Conservation (phyloP, 2,888 invertebrate genomes). For the Drosophila anomelani region DNA sequence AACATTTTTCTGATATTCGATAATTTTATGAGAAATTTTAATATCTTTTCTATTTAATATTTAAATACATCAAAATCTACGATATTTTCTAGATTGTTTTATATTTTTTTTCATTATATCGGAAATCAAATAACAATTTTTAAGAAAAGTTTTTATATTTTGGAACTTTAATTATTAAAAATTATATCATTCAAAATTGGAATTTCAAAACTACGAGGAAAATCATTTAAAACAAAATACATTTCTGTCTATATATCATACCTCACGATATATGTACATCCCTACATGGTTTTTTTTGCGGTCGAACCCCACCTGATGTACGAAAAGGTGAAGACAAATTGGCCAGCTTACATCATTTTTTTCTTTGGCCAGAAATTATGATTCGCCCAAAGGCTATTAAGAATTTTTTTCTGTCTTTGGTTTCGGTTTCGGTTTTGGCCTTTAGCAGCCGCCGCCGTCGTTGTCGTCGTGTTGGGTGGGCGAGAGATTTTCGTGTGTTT, state of each 20-base stretch:
- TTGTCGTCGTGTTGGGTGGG: slow-evolving; percentile 59
- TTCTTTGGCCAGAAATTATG: slow-evolving; percentile 20
- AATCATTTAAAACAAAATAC: neutral
- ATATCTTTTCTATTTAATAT: no score
- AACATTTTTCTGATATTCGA: no score
- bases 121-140: no score
- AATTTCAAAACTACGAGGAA: neutral
- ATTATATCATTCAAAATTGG: neutral
- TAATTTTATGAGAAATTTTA: no score
- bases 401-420: slow-evolving; percentile 46
- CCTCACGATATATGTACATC: neutral
- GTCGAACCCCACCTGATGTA: slow-evolving; percentile 56
- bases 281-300: slow-evolving; percentile 7
- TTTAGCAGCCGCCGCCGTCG: slow-evolving; percentile 7
- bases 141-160: neutral
- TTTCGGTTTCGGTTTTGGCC: slow-evolving; percentile 12
- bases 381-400: slow-evolving; percentile 70
- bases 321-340: slow-evolving; percentile 71
- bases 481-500: slow-evolving; percentile 31
- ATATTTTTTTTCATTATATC: no score
- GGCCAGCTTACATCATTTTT: slow-evolving; percentile 70
- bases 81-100: no score
- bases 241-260: neutral
- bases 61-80: no score
- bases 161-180: no score